These are phyloP conservation scores for Crocuta crocuta DNA, from an alignment of 2,113 vertebrate genomes.

Conservation along the genomic window DNA sequence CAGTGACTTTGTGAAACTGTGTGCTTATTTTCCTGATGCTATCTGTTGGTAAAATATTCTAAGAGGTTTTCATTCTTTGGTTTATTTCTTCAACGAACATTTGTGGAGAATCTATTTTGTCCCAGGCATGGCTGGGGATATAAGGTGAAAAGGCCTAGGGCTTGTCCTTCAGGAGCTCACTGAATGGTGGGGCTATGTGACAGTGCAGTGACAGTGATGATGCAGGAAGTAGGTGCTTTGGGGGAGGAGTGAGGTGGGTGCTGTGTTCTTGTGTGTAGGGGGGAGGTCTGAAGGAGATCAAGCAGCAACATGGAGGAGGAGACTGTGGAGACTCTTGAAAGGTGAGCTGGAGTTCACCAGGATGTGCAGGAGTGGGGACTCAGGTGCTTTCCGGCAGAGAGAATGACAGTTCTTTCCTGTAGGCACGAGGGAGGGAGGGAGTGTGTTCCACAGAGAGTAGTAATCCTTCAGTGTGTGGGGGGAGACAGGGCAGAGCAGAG, in stretches of 20 bases:
- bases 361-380: neutral
- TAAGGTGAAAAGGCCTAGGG: neutral
- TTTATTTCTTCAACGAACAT: neutral
- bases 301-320: neutral
- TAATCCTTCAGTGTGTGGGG: neutral
- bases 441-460: neutral
- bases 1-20: neutral
- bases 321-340: neutral
- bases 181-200: neutral
- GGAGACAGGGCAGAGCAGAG: neutral
- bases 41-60: conserved; percentile 7
- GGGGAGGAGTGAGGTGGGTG: too few relatives aligned
- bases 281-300: neutral
- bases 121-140: neutral
- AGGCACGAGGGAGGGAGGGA: neutral
- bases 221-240: neutral
- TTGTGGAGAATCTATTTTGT: neutral
- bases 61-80: neutral
- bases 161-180: neutral
- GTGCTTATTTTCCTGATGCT: conserved; percentile 5
- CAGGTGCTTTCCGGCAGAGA: neutral
- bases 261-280: neutral
- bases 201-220: neutral
- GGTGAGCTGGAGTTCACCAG: neutral
- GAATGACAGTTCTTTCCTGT: neutral